Base-by-base conservation (phyloP, 2,888 invertebrate genomes). In the Rotaria socialis region DNA sequence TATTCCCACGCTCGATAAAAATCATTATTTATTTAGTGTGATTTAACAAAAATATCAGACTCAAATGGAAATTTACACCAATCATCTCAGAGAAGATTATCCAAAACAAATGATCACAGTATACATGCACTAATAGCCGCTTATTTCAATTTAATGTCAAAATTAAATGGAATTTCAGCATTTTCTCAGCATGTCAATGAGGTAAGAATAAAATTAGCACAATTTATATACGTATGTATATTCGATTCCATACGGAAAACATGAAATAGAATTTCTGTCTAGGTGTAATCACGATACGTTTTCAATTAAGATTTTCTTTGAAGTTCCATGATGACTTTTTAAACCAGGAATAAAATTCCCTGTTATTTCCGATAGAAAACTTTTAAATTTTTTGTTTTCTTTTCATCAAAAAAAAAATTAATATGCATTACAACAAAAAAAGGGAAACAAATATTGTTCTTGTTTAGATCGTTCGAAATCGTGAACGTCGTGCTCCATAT, bases 81-180 rank as follows among this genome's bases (percentile, higher is more conserved):
- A 67, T 16, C 47, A 47, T n/a, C 80, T 14, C 80, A 80, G 24
- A 43, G n/a, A 24, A 80, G 86, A 27, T 92, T 96, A 88, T 93
- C 94, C 0, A 92, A 93, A 85, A 92, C 94, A 1, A 95, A 95
- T 89, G 94, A 94, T 90, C 95, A 94, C 91, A 94, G 95, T 89
- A 93, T 97, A 88, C 96, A 96, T 90, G 93, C 94, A 14, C 92
- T 95, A 86, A 94, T 95, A 41, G 93, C 95, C 4, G 93, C 91
- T 41, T 92, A 90, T 88, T 89, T 93, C 86, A 92, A 92, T 88
- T 88, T 93, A n/a, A 88, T 92, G 67, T 90, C 91, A 47, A 92
- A 92, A 88, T 89, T 92, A 60, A 90, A 92, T 85, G 91, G 91
- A 27, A 90, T 92, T 85, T 91, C 91, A 41, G 89, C 91, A 24